Conservation (phyloP, 2,113 vertebrate species). For the Emydocephalus ijimae region DNA sequence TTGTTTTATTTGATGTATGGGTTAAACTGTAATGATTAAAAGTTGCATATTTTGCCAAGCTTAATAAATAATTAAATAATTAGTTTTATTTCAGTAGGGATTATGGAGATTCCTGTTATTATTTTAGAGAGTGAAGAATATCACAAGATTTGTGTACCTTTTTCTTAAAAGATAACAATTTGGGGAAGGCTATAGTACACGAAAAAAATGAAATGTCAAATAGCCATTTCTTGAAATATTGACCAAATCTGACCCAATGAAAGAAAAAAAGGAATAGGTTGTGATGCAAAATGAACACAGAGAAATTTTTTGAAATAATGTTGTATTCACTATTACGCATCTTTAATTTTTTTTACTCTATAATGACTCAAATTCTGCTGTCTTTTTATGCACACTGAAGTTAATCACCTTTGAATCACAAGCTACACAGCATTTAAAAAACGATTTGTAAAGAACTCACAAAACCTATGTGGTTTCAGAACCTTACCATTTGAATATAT, state of each 20-base stretch:
- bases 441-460: neutral
- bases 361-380: neutral
- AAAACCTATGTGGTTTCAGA: neutral
- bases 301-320: neutral
- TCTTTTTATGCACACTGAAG: neutral
- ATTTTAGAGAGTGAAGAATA: neutral
- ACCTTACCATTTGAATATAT: neutral
- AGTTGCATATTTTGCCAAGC: neutral
- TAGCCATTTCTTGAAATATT: neutral
- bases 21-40: neutral
- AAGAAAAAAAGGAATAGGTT: neutral
- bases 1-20: neutral
- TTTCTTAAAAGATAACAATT: neutral
- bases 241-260: neutral
- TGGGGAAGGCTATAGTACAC: neutral
- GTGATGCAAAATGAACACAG: neutral
- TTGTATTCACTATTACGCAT: neutral
- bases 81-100: neutral
- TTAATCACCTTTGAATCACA: neutral
- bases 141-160: neutral
- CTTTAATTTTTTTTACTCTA: neutral
- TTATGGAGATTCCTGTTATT: neutral
- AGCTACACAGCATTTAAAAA: neutral
- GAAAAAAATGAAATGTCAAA: neutral
- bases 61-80: neutral